These are phyloP conservation scores for Momotus momota DNA, from an alignment of 2,797 vertebrate genomes.

Conservation along the genomic window DNA sequence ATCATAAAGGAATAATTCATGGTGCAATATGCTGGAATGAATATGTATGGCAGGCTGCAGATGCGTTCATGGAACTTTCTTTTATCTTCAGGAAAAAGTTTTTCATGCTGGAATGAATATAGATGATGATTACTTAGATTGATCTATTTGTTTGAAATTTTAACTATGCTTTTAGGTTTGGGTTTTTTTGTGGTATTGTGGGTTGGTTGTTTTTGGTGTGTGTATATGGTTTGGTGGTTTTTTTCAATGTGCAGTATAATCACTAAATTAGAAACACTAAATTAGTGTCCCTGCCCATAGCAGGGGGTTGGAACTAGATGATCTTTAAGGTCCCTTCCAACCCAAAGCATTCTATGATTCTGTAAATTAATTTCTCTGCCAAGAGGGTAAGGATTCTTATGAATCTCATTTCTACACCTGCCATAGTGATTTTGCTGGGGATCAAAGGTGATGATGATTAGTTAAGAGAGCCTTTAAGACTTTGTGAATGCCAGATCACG, in stretches of 20 bases:
- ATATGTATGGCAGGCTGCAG: conserved; percentile 54
- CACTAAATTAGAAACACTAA: not conserved
- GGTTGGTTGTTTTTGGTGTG: not conserved
- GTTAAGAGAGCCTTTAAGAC: not conserved
- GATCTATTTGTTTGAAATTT: not conserved
- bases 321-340: too few relatives aligned
- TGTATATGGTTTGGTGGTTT: not conserved
- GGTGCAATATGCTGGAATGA: conserved; percentile 60
- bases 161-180: not conserved
- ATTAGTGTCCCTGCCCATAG: too few relatives aligned
- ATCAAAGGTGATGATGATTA: not conserved
- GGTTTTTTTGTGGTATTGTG: not conserved
- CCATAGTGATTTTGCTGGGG: conserved; percentile 1
- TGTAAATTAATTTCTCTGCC: conserved; percentile 38
- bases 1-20: conserved; percentile 70
- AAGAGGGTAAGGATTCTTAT: conserved; percentile 8
- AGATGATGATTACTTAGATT: not conserved
- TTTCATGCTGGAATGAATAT: conserved; percentile 46
- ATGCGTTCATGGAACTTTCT: conserved; percentile 42
- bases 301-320: too few relatives aligned
- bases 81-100: conserved; percentile 58
- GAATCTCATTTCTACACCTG: conserved; percentile 33
- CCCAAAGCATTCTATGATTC: too few relatives aligned
- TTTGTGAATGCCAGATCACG: not conserved
- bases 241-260: not conserved